Percentiles rank a stretch among this genome's conserved stretches.
These are phyloP conservation scores for Coryphaenoides rupestris DNA, from an alignment of 2,113 vertebrate species.

Conservation along the genomic window DNA sequence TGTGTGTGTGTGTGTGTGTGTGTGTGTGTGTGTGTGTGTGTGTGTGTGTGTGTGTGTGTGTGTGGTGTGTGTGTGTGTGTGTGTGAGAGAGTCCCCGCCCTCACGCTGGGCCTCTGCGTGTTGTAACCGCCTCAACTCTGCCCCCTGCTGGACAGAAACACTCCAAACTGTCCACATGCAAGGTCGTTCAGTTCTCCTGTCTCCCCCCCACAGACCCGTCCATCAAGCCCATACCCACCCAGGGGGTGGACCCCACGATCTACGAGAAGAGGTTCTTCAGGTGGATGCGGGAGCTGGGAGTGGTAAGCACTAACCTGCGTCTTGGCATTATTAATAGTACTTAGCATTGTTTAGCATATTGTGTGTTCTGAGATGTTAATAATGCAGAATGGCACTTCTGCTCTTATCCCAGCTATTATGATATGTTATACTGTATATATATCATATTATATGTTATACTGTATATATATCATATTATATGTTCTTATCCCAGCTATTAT, in stretches of 20 bases:
- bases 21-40: background rate
- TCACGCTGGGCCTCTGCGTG: conserved; percentile 41
- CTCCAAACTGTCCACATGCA: too few relatives aligned
- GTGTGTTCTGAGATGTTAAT: too few relatives aligned
- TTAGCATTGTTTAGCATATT: too few relatives aligned
- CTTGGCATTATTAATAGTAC: too few relatives aligned
- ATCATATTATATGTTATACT: too few relatives aligned
- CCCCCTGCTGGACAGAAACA: conserved; percentile 49
- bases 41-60: too few relatives aligned
- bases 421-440: too few relatives aligned
- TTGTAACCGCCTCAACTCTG: conserved; percentile 6
- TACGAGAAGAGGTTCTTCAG: conserved; percentile 93
- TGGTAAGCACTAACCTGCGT: conserved; percentile 65
- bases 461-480: too few relatives aligned
- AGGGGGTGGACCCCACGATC: conserved; percentile 86
- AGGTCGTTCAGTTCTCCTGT: conserved; percentile 6
- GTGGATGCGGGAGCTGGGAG: conserved; percentile 86
- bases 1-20: background rate
- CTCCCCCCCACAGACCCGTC: conserved; percentile 59
- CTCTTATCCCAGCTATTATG: too few relatives aligned
- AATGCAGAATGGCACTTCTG: too few relatives aligned
- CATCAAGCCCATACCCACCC: conserved; percentile 65
- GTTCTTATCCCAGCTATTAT: too few relatives aligned
- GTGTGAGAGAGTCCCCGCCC: conserved; percentile 17
- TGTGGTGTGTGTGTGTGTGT: background rate